Percentiles rank a stretch among this genome's conserved stretches.
Conservation (phyloP, 2,888 invertebrate genomes). For the Nomada lathburiana region DNA sequence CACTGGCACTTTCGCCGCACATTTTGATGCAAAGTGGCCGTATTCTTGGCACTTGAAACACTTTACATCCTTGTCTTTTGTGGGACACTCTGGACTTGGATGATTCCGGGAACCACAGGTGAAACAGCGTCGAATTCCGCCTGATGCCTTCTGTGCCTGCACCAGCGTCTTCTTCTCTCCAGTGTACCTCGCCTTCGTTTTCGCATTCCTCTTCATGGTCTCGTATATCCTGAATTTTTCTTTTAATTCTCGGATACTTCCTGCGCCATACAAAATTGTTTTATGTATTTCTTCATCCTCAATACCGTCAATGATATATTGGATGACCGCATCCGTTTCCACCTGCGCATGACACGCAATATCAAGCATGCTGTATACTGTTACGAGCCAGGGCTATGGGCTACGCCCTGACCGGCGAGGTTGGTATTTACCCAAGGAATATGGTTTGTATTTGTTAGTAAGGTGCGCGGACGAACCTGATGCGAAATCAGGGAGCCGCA, state of each 20-base stretch:
- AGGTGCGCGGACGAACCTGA: no score
- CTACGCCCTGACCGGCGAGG: no score
- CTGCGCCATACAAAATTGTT: neutral
- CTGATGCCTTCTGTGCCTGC: neutral
- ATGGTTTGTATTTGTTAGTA: no score
- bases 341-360: neutral
- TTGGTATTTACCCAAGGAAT: no score
- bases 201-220: neutral
- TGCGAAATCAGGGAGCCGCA: no score
- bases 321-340: neutral
- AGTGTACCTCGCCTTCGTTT: neutral
- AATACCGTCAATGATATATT: conserved; percentile 9
- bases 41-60: conserved; percentile 13
- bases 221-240: neutral
- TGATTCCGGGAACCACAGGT: conserved; percentile 13
- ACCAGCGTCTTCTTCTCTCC: neutral
- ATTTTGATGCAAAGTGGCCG: conserved; percentile 2
- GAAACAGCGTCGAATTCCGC: neutral
- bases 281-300: conserved; percentile 4
- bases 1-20: neutral
- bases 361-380: neutral
- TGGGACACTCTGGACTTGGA: conserved; percentile 20
- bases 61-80: conserved; percentile 56
- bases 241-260: neutral
- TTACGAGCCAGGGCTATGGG: no score